phyloP scores from a whole-genome alignment of 2,888 invertebrate genomes.

The Drosophila colorata region DNA sequence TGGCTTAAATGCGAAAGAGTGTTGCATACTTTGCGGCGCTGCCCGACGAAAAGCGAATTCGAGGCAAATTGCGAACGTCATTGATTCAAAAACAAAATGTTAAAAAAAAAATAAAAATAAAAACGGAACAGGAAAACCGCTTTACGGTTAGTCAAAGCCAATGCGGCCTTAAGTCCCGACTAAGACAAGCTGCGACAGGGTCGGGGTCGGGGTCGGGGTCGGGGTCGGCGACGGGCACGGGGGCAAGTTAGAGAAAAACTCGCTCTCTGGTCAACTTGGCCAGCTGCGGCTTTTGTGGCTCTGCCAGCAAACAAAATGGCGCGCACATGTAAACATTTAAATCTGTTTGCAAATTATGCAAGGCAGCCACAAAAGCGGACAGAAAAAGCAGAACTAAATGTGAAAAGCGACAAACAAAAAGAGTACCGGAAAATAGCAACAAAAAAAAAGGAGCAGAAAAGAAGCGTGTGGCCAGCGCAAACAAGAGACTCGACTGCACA shows the following conservation, averaged over 20 bases:
- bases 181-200: background rate
- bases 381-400: constrained; percentile 20
- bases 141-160: constrained; percentile 32
- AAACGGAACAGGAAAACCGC: background rate
- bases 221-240: too few species aligned
- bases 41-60: background rate
- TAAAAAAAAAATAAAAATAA: background rate
- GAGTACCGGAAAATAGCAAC: background rate
- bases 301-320: constrained; percentile 53
- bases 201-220: too few species aligned
- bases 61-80: background rate
- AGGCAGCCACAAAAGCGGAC: constrained; percentile 40
- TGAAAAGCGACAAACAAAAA: constrained; percentile 8
- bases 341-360: constrained; percentile 75
- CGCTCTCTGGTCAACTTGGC: constrained; percentile 11
- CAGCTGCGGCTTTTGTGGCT: constrained; percentile 42
- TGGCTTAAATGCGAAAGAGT: background rate
- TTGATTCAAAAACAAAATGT: constrained; percentile 2
- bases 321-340: constrained; percentile 73
- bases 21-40: constrained; percentile 23
- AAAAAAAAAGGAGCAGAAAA: constrained; percentile 10
- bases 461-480: constrained; percentile 21
- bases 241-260: constrained; percentile 6
- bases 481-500: constrained; percentile 13
- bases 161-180: background rate